Conservation (phyloP, 35 echinoderm and acorn worm genomes). For the Anneissia japonica region DNA sequence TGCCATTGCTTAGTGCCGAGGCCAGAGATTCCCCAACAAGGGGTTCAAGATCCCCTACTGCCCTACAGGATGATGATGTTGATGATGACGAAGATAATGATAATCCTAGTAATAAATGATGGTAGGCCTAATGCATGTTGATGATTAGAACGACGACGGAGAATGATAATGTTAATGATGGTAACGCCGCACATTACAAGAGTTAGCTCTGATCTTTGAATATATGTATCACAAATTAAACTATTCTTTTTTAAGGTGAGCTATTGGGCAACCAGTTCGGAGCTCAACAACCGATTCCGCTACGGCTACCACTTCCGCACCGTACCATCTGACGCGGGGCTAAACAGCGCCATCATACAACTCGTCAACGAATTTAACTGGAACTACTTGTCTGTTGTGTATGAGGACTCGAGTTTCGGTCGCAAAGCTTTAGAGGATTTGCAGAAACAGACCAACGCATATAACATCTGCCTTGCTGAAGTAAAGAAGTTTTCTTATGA, state of each 20-base stretch:
- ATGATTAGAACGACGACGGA: no score
- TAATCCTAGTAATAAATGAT: no score
- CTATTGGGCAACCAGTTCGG: constrained; percentile 93
- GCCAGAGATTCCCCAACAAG: no score
- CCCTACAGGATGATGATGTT: no score
- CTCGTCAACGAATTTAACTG: constrained; percentile 76
- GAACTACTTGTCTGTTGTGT: constrained; percentile 89
- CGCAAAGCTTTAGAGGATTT: constrained; percentile 59
- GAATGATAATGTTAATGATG: no score
- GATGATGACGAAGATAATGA: no score
- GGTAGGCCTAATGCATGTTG: no score
- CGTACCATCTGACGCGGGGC: constrained; percentile 74
- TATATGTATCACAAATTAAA: no score
- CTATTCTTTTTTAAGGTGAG: constrained; percentile 68
- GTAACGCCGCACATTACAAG: no score
- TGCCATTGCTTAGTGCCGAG: no score
- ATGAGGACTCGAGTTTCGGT: constrained; percentile 91
- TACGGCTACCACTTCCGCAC: constrained; percentile 84
- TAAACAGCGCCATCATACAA: constrained; percentile 76
- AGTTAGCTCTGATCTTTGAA: no score
- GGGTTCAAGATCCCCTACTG: no score
- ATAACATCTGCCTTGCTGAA: constrained; percentile 62
- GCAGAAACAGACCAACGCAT: constrained; percentile 20
- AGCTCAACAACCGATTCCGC: constrained; percentile 76
- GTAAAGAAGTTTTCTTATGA: constrained; percentile 54